These are phyloP conservation scores for Phodopus roborovskii DNA, from an alignment of 2,113 vertebrate species.

Conservation along the genomic window DNA sequence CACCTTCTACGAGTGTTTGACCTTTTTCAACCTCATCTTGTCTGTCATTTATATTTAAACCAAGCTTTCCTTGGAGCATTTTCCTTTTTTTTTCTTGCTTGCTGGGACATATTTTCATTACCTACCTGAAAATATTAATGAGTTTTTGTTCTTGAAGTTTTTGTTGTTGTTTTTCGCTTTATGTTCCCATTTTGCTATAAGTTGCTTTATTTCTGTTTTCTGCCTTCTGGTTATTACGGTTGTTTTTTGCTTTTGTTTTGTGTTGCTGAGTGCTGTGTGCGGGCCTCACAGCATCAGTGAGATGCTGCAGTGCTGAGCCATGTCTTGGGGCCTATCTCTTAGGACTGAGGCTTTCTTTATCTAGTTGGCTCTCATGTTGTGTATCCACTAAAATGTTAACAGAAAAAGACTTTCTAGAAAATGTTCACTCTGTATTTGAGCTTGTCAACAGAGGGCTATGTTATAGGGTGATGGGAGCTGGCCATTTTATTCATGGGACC, in stretches of 20 bases:
- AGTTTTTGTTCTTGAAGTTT: constrained; percentile 43
- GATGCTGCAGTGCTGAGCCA: not conserved
- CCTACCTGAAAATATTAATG: constrained; percentile 17
- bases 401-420: not conserved
- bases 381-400: constrained; percentile 16
- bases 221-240: not conserved
- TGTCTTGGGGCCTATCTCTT: not conserved
- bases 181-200: not conserved
- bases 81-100: no score
- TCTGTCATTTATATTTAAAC: constrained; percentile 30
- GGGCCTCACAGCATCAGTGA: not conserved
- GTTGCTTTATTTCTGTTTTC: constrained; percentile 20
- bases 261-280: not conserved
- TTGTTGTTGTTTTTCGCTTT: not conserved
- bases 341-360: not conserved
- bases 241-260: not conserved
- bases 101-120: not conserved
- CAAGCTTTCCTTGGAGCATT: constrained; percentile 1
- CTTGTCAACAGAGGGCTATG: not conserved
- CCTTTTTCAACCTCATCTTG: not conserved
- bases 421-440: not conserved
- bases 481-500: not conserved
- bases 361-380: constrained; percentile 11
- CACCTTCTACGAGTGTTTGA: constrained; percentile 40
- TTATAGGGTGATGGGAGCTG: not conserved